Conservation (phyloP, 1,140 invertebrate genomes). For the Colletes latitarsis region DNA sequence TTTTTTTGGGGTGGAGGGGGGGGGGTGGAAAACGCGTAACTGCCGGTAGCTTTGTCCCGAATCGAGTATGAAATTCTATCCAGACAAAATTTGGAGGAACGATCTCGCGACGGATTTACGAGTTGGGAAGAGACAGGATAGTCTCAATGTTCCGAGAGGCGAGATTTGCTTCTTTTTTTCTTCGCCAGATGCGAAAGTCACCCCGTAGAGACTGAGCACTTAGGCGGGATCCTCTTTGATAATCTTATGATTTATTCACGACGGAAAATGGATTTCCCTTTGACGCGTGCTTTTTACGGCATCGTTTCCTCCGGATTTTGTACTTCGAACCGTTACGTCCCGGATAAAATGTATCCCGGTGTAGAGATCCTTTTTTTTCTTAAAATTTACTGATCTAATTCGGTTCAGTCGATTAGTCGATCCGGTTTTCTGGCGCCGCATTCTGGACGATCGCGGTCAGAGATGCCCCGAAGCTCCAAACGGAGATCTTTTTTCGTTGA, state of each 20-base stretch:
- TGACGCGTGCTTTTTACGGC: slow-evolving; percentile 32
- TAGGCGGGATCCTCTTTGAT: neutral
- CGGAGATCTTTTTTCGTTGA: too few species aligned
- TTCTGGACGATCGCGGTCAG: too few species aligned
- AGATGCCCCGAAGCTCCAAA: too few species aligned
- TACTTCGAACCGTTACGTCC: neutral
- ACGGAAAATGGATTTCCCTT: slow-evolving; percentile 29
- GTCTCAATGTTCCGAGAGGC: neutral
- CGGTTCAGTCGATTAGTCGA: too few species aligned
- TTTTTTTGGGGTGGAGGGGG: too few species aligned
- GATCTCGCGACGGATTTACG: neutral
- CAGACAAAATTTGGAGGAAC: too few species aligned
- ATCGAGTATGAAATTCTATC: too few species aligned
- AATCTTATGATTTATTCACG: slow-evolving; percentile 40
- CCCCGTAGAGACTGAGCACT: neutral
- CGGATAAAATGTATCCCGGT: neutral
- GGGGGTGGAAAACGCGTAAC: too few species aligned
- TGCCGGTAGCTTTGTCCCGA: too few species aligned
- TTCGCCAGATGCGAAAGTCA: neutral
- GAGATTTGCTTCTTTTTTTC: neutral
- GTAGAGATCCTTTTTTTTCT: too few species aligned
- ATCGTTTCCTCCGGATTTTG: neutral
- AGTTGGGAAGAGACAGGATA: neutral
- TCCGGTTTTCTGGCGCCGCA: too few species aligned
- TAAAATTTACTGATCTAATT: too few species aligned